Evolutionary conservation across 2,797 vertebrate genomes (phyloP), one percentile per base, ranked within the genome.

Genomic region (Hypotaenidia philippensis): DNA sequence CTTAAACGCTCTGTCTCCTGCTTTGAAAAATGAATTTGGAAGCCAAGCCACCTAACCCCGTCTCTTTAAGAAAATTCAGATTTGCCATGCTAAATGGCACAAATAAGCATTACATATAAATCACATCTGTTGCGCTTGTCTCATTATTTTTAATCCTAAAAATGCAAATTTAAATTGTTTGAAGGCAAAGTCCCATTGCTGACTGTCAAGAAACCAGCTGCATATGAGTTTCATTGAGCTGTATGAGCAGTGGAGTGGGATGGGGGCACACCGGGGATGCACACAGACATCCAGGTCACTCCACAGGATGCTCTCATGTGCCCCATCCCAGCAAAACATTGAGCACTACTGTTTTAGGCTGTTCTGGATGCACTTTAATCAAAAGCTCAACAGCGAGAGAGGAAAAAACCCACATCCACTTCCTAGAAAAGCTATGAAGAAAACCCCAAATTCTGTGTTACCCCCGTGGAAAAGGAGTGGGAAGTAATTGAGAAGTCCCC

Each of bases 21-120:
- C 75, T 83, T 44, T 72, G 25, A 87, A 75, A 89, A 86, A 86
- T 38, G 4, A 59, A 88, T 75, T 56, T 91, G 72, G 34, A 93
- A 71, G 59, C 45, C 52, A 85, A 91, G 45, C 27, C 38, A 34
- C 55, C 49, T 36, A 64, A 87, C 34, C 38, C 25, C 50, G 32
- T 31, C 44, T 78, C 65, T 78, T 82, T 61, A 83, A 83, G 76
- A 81, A 89, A 91, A 49, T 0, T 23, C 2, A 9, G 19, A 59
- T 59, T 71, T 60, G 44, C 29, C 44, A 36, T 53, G 80, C 11
- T 45, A 83, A 83, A 56, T 10, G 4, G 3, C 47, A 75, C 20
- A 86, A 83, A 87, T 11, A 81, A 78, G 23, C 29, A 63, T 47
- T 71, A 69, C 80, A 66, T 31, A 38, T 26, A 79, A 78, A 83